Evolutionary conservation across 2,113 vertebrate genomes (phyloP), one percentile per base, ranked within the genome.

Genomic region (Centrocercus urophasianus): DNA sequence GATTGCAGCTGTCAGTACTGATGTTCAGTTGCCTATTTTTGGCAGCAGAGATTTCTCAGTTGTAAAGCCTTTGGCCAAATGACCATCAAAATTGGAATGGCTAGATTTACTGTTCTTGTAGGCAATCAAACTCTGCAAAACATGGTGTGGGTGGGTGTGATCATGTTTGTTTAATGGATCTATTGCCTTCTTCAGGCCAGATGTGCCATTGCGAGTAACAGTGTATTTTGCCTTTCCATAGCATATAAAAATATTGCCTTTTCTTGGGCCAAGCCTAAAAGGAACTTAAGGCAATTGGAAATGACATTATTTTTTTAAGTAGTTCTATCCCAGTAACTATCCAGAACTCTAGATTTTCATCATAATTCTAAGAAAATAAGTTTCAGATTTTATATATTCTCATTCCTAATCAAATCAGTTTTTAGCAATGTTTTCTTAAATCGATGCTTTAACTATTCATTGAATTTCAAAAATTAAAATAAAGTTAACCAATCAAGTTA

Each of bases 391-490:
- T 64, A 22, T 54, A 42, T 63, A 65, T 92, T 70, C 13, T 65
- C 20, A 32, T 73, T 74, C 76, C 30, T 59, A 38, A 79, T 19
- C 59, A 94, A 79, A 79, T 73, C 11, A 75, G 4, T 54, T 88
- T 91, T 88, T 67, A 80, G 32, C 10, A 81, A 94, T 30, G 4
- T 10, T 86, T 80, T 76, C 80, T 73, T 3, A 15, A 93, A 88
- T 60, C 66, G 10, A 15, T 89, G 38, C 24, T 71, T 19, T 83
- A 76, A 59, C 48, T 80, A 80, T 77, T 56, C 17, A 9, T 4
- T 47, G 20, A 93, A 91, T 77, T 91, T 70, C 85, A 21, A 73
- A 92, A 89, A 79, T 76, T 36, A 20, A 80, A 90, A 84, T 61
- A 64, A 72, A 84, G n/a, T 77, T 74, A 48, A 89, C n/a, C 40